Evolutionary conservation across 1,140 invertebrate species (phyloP).

Genomic region (Scaptomyza hsui): DNA sequence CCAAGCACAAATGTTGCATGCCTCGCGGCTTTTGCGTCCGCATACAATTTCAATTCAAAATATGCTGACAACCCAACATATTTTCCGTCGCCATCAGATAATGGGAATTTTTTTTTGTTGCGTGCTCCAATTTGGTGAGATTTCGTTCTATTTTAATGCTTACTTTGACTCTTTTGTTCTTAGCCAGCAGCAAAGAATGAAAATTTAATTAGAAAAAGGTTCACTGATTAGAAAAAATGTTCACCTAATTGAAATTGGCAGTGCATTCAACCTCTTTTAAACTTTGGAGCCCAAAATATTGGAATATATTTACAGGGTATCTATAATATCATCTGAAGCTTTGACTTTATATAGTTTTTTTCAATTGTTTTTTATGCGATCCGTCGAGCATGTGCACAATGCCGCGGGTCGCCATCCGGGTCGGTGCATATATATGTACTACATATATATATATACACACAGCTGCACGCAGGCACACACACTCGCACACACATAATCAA

Average conservation of each 20-base stretch:
- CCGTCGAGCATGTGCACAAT: slow-evolving; percentile 16
- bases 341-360: slow-evolving; percentile 5
- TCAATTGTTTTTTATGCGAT: slow-evolving; percentile 36
- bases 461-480: background rate
- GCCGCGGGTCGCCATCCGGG: slow-evolving; percentile 19
- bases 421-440: background rate
- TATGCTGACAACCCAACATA: slow-evolving; percentile 44
- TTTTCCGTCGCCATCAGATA: slow-evolving; percentile 13
- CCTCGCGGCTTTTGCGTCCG: slow-evolving; percentile 17
- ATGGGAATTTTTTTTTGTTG: slow-evolving; percentile 13
- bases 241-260: too few species aligned
- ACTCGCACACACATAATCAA: slow-evolving; percentile 19
- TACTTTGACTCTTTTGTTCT: slow-evolving; percentile 33
- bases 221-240: too few species aligned
- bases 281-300: too few species aligned
- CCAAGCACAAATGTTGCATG: slow-evolving; percentile 24
- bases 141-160: slow-evolving; percentile 21
- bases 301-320: slow-evolving; percentile 9
- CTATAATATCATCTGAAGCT: background rate
- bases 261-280: too few species aligned
- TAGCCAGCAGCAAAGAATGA: slow-evolving; percentile 11
- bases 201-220: slow-evolving; percentile 35
- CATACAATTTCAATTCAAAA: slow-evolving; percentile 42
- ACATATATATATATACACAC: background rate
- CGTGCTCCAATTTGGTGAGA: slow-evolving; percentile 10